phyloP scores from a whole-genome alignment of 1,140 invertebrate species.

The Lithobius niger region DNA sequence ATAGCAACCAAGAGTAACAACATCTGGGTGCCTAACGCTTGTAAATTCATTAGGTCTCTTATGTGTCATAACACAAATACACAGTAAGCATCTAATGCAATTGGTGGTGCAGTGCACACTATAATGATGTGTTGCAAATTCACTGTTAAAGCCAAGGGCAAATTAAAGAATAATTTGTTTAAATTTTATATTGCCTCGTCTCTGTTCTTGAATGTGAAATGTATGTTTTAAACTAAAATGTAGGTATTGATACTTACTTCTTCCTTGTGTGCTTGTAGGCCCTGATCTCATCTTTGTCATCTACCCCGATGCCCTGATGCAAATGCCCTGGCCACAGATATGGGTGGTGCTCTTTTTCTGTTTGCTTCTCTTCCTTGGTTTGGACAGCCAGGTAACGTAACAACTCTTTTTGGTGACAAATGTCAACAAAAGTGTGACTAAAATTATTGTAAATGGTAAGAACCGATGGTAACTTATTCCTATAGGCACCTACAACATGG shows the following conservation, averaged over 20 bases:
- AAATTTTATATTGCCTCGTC: neutral
- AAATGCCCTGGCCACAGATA: slow-evolving; percentile 19
- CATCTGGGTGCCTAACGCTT: no score
- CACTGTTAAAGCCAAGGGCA: no score
- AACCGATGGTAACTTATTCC: no score
- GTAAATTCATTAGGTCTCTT: no score
- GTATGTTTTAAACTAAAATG: neutral
- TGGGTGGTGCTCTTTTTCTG: slow-evolving; percentile 37
- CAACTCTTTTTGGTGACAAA: no score
- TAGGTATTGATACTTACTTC: neutral
- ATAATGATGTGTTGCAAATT: neutral
- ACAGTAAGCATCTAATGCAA: no score
- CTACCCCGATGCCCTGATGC: slow-evolving; percentile 23
- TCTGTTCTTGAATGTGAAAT: neutral
- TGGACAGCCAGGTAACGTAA: slow-evolving; percentile 27
- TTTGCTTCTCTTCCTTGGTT: slow-evolving; percentile 41
- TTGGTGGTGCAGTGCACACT: no score
- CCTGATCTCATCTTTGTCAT: slow-evolving; percentile 38
- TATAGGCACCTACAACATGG: no score
- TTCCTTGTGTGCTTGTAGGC: slow-evolving; percentile 23
- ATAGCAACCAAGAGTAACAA: no score
- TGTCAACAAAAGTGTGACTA: no score
- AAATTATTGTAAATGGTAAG: no score
- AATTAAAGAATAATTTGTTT: neutral
- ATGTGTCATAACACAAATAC: no score